These are phyloP conservation scores for Zalophus californianus DNA, from an alignment of 2,797 vertebrate species.

Conservation along the genomic window DNA sequence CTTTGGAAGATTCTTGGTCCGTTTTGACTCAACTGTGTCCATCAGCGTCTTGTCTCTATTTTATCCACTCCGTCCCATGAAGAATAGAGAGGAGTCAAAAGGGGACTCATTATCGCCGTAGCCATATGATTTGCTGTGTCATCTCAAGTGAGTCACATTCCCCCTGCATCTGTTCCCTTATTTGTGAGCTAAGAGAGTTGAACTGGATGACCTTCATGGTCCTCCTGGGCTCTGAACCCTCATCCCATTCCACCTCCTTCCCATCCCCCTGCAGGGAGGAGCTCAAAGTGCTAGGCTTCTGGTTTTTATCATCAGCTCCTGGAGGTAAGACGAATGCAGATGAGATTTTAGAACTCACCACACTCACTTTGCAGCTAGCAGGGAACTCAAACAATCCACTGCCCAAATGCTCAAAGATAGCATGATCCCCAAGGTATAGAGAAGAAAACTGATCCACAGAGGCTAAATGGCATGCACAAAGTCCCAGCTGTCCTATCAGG, in stretches of 20 bases:
- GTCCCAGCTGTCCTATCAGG: not conserved
- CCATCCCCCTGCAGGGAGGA: not conserved
- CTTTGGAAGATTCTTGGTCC: not conserved
- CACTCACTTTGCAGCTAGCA: not conserved
- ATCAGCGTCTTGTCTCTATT: not conserved
- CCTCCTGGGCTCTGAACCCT: not conserved
- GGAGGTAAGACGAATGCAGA: not conserved
- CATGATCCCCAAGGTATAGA: not conserved
- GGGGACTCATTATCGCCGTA: not conserved
- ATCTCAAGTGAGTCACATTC: not conserved
- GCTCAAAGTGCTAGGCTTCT: not conserved
- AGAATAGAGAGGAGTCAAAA: not conserved
- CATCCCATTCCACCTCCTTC: not conserved
- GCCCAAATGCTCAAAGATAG: not conserved
- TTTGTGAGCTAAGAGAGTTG: not conserved
- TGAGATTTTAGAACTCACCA: slow-evolving; percentile 12
- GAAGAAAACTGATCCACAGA: not conserved
- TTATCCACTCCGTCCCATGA: not conserved
- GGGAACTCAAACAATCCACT: not conserved
- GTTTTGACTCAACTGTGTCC: not conserved
- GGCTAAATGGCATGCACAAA: not conserved
- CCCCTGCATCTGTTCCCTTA: not conserved
- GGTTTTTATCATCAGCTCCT: not conserved
- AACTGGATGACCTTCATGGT: not conserved
- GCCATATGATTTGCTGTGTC: not conserved